Evolutionary conservation across 2,113 vertebrate species (phyloP), one percentile per base, ranked within the genome.

Genomic region (Hippocampus guttulatus): DNA sequence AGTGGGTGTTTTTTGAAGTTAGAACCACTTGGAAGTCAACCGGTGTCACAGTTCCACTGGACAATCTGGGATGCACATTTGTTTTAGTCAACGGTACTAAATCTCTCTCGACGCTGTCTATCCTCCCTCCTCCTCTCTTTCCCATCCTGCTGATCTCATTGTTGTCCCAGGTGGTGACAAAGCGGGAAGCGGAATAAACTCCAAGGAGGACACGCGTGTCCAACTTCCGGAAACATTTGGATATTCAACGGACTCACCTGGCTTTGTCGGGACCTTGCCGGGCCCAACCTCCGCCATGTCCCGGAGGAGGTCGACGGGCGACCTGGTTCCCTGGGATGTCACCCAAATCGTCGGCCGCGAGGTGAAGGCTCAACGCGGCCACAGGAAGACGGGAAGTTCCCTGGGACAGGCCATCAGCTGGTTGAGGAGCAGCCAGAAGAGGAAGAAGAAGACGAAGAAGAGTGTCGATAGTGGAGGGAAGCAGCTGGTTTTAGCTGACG

Each of bases 371-470:
- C 87, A 88, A 41, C 90, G 90, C 64, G 81, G 84, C 61, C 88
- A 85, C 85, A 93, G 84, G 85, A 93, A 92, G 49, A 83, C 90
- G 0, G 88, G 90, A 16, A 91, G 92, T 65, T 90, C 93, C 69
- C 81, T 98, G 75, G 93, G 95, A 61, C 87, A 94, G 51, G 95
- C 94, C 21, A 87, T 97, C 84, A 92, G 92, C 88, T 96, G 95
- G 95, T 74, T 96, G 49, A 93, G 94, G 79, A 92, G 93, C 65
- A 92, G 89, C 71, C 89, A 91, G 73, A 90, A 84, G 84, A 93
- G 89, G 86, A 92, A 90, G 66, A 54, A 88, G 69, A 88, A 90
- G 73, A 89, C 82, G 81, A 93, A 89, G 85, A 92, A 89, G 82
- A 91, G 78, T 73, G 21, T 85, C 5, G 68, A 73, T 14, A 91